Conservation (phyloP, 2,888 invertebrate species). For the Trachelus troglodyta region DNA sequence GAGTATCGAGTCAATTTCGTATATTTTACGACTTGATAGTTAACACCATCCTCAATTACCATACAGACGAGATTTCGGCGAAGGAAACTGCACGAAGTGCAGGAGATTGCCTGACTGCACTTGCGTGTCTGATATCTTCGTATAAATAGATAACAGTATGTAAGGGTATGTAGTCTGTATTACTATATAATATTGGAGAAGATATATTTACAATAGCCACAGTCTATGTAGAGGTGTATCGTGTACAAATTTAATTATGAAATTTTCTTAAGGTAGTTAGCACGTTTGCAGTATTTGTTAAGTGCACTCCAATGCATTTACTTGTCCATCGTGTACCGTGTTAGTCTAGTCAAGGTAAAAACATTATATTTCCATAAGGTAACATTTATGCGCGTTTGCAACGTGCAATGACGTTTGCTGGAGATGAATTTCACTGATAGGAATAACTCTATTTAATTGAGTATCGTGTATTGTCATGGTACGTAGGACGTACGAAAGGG, state of each 20-base stretch:
- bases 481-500: constrained; percentile 23
- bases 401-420: background rate
- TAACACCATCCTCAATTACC: too few species aligned
- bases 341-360: background rate
- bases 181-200: too few species aligned
- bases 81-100: too few species aligned
- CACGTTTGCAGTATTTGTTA: background rate
- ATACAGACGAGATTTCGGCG: too few species aligned
- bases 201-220: too few species aligned
- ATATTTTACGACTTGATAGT: too few species aligned
- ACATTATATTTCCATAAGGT: background rate
- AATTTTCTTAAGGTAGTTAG: background rate
- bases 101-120: too few species aligned
- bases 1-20: too few species aligned
- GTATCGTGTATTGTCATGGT: constrained; percentile 40
- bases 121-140: too few species aligned
- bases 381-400: background rate
- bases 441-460: constrained; percentile 30
- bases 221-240: background rate
- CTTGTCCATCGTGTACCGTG: background rate
- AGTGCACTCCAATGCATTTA: background rate
- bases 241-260: background rate
- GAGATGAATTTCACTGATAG: constrained; percentile 7
- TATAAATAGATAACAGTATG: too few species aligned
- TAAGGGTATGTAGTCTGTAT: too few species aligned